Evolutionary conservation across 2,797 vertebrate genomes (phyloP).

Genomic region (Acanthornis magna): DNA sequence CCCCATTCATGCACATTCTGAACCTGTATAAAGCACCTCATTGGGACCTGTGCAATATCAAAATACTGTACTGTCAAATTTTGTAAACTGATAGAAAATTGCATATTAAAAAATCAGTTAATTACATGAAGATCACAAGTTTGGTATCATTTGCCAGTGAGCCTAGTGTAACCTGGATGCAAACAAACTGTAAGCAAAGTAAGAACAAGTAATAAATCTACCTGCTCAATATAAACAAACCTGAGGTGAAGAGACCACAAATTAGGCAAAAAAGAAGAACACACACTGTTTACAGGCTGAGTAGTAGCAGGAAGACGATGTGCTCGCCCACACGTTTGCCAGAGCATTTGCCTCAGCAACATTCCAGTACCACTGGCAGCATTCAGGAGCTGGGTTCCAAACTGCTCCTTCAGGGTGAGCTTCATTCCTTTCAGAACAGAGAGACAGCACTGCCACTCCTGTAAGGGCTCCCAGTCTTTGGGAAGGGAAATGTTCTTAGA

Average conservation of each 20-base stretch:
- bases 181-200: slow-evolving; percentile 30
- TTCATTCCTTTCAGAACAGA: neutral
- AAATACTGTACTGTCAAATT: neutral
- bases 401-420: neutral
- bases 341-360: neutral
- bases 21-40: neutral
- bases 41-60: neutral
- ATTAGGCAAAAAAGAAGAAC: neutral
- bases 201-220: slow-evolving; percentile 26
- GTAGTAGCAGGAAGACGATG: neutral
- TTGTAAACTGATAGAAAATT: neutral
- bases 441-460: neutral
- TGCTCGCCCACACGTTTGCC: fast-evolving
- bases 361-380: neutral
- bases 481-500: neutral
- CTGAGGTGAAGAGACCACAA: neutral
- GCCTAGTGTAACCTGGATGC: neutral
- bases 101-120: slow-evolving; percentile 23
- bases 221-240: slow-evolving; percentile 17
- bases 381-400: neutral
- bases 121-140: slow-evolving; percentile 8
- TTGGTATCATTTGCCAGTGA: neutral
- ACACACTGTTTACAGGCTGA: neutral
- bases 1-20: neutral
- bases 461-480: neutral